Percentiles rank a stretch among this genome's conserved stretches.
Conservation (phyloP, 2,113 vertebrate species). For the Syrmaticus mikado region DNA sequence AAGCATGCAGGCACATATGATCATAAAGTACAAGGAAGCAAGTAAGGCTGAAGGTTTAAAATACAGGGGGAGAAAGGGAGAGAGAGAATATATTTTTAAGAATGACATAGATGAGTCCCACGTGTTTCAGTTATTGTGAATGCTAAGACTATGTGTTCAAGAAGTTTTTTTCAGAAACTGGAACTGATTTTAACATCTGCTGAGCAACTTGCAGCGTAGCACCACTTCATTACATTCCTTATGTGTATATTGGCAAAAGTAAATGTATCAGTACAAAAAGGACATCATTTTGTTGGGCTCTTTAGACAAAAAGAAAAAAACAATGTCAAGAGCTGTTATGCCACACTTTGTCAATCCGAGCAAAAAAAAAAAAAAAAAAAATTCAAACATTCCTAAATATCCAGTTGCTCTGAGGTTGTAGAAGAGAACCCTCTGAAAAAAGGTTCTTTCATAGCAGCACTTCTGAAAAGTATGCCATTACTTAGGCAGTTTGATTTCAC, state of each 20-base stretch:
- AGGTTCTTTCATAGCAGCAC: neutral
- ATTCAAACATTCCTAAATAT: slow-evolving; percentile 65
- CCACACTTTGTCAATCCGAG: slow-evolving; percentile 6
- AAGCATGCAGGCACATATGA: slow-evolving; percentile 94
- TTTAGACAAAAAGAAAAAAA: neutral
- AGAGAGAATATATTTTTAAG: slow-evolving; percentile 42
- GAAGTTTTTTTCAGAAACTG: slow-evolving; percentile 71
- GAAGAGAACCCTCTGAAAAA: slow-evolving; percentile 10
- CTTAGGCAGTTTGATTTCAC: slow-evolving; percentile 16
- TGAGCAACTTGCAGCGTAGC: slow-evolving; percentile 64
- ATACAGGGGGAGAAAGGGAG: neutral
- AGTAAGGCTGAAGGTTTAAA: slow-evolving; percentile 69
- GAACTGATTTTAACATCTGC: slow-evolving; percentile 71
- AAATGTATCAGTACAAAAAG: slow-evolving; percentile 1
- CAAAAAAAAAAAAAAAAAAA: slow-evolving; percentile 9
- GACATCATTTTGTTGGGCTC: neutral
- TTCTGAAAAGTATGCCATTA: slow-evolving; percentile 27
- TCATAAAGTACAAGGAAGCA: slow-evolving; percentile 90
- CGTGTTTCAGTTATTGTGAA: slow-evolving; percentile 56
- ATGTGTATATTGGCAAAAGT: slow-evolving; percentile 58
- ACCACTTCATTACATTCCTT: slow-evolving; percentile 81
- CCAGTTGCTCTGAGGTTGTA: slow-evolving; percentile 3
- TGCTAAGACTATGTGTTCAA: slow-evolving; percentile 58
- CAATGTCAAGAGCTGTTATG: slow-evolving; percentile 20
- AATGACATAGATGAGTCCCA: slow-evolving; percentile 54